Evolutionary conservation across 2,888 invertebrate species (phyloP).

Genomic region (Drosophila lacicola): DNA sequence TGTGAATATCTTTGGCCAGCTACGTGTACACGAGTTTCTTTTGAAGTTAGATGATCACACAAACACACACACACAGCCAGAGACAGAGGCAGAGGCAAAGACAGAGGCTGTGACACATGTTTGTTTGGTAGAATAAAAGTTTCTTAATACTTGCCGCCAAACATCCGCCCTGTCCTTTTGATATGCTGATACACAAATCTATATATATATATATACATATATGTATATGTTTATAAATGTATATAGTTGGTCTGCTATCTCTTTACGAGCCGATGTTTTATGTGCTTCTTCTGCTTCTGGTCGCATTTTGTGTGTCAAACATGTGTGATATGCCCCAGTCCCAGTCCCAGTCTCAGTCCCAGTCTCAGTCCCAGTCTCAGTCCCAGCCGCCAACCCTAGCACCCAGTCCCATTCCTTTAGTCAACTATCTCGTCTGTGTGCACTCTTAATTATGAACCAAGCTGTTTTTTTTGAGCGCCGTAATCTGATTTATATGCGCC

Average conservation of each 20-base stretch:
- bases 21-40: slow-evolving; percentile 46
- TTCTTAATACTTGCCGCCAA: slow-evolving; percentile 43
- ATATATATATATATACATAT: slow-evolving; percentile 1
- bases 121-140: slow-evolving; percentile 16
- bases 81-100: neutral
- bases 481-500: slow-evolving; percentile 71
- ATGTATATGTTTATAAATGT: neutral
- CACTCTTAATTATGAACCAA: slow-evolving; percentile 62
- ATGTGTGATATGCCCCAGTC: slow-evolving; percentile 29
- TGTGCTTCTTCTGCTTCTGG: neutral
- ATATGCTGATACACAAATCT: slow-evolving; percentile 16
- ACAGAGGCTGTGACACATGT: slow-evolving; percentile 26
- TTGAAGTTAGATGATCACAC: slow-evolving; percentile 45
- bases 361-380: neutral
- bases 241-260: slow-evolving; percentile 5
- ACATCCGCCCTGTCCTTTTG: slow-evolving; percentile 43
- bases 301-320: slow-evolving; percentile 52
- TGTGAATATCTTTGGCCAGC: slow-evolving; percentile 45
- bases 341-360: neutral
- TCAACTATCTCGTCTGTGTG: slow-evolving; percentile 35
- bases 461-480: slow-evolving; percentile 20
- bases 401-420: slow-evolving; percentile 8
- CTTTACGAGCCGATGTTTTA: slow-evolving; percentile 9
- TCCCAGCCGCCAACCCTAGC: neutral
- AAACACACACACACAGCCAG: slow-evolving; percentile 5